Percentiles rank a stretch among this genome's conserved stretches.
Conservation (phyloP, 2,797 vertebrate genomes). For the Malurus splendens region DNA sequence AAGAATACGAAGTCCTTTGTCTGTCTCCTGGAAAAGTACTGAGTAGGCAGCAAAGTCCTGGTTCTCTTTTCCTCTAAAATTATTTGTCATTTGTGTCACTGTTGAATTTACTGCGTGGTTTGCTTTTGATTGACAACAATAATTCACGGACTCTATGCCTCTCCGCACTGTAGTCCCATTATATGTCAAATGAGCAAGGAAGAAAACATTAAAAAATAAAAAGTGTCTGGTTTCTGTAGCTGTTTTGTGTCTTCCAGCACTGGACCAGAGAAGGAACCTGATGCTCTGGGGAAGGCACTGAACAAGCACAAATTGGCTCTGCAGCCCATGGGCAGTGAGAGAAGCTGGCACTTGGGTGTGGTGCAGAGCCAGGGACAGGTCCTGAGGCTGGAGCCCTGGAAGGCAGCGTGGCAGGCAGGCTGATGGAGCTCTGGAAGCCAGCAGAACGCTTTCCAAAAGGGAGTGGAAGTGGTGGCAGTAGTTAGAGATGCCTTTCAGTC, state of each 20-base stretch:
- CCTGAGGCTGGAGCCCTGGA: background rate
- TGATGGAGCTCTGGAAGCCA: background rate
- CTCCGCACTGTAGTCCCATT: background rate
- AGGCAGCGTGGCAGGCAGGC: background rate
- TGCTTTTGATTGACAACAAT: slow-evolving; percentile 35
- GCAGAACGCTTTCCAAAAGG: background rate
- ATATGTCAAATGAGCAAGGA: background rate
- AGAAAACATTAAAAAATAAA: background rate
- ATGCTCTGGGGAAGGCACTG: background rate
- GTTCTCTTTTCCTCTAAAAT: slow-evolving; percentile 28
- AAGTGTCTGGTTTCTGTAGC: background rate
- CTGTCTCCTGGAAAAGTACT: slow-evolving; percentile 41
- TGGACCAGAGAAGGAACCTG: background rate
- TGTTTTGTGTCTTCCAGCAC: background rate
- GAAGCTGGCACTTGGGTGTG: no score
- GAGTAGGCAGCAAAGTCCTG: slow-evolving; percentile 22
- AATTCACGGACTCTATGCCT: background rate
- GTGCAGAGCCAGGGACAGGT: background rate
- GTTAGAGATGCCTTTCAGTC: background rate
- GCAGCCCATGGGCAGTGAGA: accelerated
- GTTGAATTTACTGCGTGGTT: slow-evolving; percentile 4
- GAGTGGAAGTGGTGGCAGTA: background rate
- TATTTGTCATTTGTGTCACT: slow-evolving; percentile 31
- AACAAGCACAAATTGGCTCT: background rate
- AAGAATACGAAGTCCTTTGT: slow-evolving; percentile 27